phyloP scores from a whole-genome alignment of 2,888 invertebrate genomes.

The Dinocampus coccinellae region DNA sequence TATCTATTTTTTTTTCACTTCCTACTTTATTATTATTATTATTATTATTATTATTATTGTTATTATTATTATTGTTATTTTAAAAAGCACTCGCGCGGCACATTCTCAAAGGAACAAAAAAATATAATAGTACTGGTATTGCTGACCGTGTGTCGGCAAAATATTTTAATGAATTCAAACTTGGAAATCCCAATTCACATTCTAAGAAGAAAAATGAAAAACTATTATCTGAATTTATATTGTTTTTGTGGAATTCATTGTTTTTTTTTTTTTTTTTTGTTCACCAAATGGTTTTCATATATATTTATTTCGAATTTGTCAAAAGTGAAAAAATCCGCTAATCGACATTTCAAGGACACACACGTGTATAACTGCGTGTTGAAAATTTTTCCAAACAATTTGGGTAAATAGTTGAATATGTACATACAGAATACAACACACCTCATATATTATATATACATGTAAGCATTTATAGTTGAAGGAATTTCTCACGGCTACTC shows the following conservation, averaged over 20 bases:
- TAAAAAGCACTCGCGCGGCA: slow-evolving; percentile 39
- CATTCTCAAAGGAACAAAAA: slow-evolving; percentile 7
- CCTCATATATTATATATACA: too few species aligned
- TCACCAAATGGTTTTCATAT: too few species aligned
- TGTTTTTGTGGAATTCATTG: not conserved
- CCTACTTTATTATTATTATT: slow-evolving; percentile 36
- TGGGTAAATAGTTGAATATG: slow-evolving; percentile 30
- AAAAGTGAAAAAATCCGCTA: not conserved
- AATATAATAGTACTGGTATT: not conserved
- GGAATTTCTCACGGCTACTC: not conserved
- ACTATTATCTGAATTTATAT: slow-evolving; percentile 1
- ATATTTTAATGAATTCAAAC: slow-evolving; percentile 1
- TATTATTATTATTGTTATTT: too few species aligned
- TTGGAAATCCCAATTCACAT: not conserved
- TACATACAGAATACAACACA: too few species aligned
- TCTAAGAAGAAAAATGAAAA: not conserved
- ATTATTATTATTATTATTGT: too few species aligned
- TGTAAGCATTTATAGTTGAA: not conserved
- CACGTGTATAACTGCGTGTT: not conserved
- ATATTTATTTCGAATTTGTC: not conserved
- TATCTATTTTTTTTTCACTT: slow-evolving; percentile 34
- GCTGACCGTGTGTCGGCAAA: slow-evolving; percentile 17
- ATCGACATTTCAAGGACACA: slow-evolving; percentile 22
- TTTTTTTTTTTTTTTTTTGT: too few species aligned
- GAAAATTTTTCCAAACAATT: slow-evolving; percentile 35